These are phyloP conservation scores for Corythoichthys intestinalis DNA, from an alignment of 2,113 vertebrate species.

Conservation along the genomic window DNA sequence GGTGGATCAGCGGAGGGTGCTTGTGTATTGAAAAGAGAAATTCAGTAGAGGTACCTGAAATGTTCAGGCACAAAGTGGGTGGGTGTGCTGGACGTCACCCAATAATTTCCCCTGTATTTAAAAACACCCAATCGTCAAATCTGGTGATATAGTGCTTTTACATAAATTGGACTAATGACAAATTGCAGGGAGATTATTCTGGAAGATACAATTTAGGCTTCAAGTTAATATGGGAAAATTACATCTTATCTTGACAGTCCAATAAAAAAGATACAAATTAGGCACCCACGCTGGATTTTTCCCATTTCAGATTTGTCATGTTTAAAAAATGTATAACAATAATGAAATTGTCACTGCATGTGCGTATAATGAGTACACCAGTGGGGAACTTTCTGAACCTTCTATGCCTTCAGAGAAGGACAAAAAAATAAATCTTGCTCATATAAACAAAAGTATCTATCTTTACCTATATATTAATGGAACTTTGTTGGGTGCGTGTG, in stretches of 20 bases:
- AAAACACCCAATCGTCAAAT: background rate
- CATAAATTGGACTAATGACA: conserved; percentile 1
- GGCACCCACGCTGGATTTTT: background rate
- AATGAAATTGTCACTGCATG: too few species aligned
- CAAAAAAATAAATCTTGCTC: too few species aligned
- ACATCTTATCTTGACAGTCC: background rate
- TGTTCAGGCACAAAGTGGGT: too few species aligned
- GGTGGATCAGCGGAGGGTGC: conserved; percentile 42
- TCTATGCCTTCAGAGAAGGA: too few species aligned
- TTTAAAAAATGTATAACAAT: too few species aligned
- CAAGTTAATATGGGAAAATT: background rate
- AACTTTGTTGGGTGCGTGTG: too few species aligned
- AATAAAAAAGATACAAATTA: background rate
- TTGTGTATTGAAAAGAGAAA: conserved; percentile 8
- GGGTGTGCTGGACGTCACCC: too few species aligned
- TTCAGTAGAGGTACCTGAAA: background rate
- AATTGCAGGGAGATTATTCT: conserved; percentile 7
- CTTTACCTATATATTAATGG: too few species aligned
- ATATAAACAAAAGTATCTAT: too few species aligned
- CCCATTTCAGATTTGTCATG: background rate
- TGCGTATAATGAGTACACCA: too few species aligned
- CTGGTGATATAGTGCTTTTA: background rate
- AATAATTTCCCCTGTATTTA: conserved; percentile 4
- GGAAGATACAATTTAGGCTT: background rate
- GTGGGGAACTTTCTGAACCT: too few species aligned